phyloP scores from a whole-genome alignment of 1,140 invertebrate species.

The Dufourea novaeangliae region DNA sequence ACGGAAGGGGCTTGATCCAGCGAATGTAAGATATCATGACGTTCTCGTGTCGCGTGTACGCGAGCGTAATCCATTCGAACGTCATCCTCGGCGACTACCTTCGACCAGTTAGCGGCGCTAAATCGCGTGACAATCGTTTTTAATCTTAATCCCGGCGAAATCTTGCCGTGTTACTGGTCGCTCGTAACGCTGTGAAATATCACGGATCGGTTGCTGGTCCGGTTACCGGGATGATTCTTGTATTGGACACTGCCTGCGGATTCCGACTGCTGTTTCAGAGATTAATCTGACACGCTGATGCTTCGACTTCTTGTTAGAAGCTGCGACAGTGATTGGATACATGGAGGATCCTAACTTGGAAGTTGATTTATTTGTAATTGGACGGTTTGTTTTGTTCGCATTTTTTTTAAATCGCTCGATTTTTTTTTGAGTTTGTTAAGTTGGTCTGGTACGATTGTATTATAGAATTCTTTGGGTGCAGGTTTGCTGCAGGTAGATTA shows the following conservation, averaged over 20 bases:
- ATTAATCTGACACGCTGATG: slow-evolving; percentile 29
- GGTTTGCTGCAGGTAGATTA: too few species aligned
- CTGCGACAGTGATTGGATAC: background rate
- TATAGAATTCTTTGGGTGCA: too few species aligned
- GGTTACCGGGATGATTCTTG: background rate
- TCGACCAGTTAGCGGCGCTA: slow-evolving; percentile 23
- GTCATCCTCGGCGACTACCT: slow-evolving; percentile 46
- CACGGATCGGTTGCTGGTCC: background rate
- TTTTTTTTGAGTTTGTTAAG: too few species aligned
- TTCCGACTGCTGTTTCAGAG: background rate
- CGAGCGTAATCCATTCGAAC: slow-evolving; percentile 62
- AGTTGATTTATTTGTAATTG: background rate
- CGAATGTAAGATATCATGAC: background rate
- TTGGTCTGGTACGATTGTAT: too few species aligned
- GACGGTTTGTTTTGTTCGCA: too few species aligned
- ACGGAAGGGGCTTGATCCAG: background rate
- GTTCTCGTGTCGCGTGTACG: background rate
- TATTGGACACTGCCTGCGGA: background rate
- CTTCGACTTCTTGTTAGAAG: slow-evolving; percentile 1
- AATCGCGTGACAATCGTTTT: slow-evolving; percentile 62
- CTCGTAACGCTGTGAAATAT: background rate
- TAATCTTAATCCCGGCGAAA: slow-evolving; percentile 27
- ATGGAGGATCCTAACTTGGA: too few species aligned
- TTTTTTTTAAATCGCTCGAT: too few species aligned
- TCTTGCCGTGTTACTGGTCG: too few species aligned